Evolutionary conservation across 1,140 invertebrate genomes (phyloP), one percentile per base, ranked within the genome.

Genomic region (Drosophila melanica): DNA sequence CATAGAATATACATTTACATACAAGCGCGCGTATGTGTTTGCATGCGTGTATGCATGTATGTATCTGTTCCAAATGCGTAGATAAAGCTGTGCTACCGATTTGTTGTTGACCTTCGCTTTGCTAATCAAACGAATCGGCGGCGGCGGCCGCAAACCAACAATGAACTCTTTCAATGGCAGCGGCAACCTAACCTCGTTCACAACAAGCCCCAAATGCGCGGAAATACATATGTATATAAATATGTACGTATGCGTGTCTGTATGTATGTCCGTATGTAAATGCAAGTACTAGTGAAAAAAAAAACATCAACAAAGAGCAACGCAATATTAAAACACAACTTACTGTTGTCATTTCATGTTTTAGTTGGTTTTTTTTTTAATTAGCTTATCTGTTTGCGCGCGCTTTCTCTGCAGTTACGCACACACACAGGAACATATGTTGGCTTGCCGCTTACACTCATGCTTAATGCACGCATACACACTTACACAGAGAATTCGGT

Each of bases 91-190:
- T 70, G 66, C 64, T 75, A 75, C 58, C 66, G 45, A 70, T 75
- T 77, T 82, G 79, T 78, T 75, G 80, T 57, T 79, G 79, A 82
- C 80, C 79, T 82, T 82, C 80, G 72, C 27, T 53, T 70, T 53
- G 39, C 54, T 67, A 78, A 75, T 78, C 80, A 67, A 79, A 81
- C 59, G 66, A 45, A 77, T 75, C 65, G 53, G 7, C 33, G 44
- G 7, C 33, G 33, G 59, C 30, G 39, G 50, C 51, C 66, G 60
- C 58, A 71, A 63, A 44, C 66, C 68, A 69, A 67, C 73, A 75
- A 70, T 86, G 84, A 87, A 87, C 82, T 87, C 72, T 74, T 76
- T 78, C 82, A 87, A 87, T 87, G 82, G 60, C 72, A 76, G 37
- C 60, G 62, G 39, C 58, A 63, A 66, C 60, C 53, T 74, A 70